phyloP scores from a whole-genome alignment of 1,140 invertebrate species.

The Brachionus paranguensis region DNA sequence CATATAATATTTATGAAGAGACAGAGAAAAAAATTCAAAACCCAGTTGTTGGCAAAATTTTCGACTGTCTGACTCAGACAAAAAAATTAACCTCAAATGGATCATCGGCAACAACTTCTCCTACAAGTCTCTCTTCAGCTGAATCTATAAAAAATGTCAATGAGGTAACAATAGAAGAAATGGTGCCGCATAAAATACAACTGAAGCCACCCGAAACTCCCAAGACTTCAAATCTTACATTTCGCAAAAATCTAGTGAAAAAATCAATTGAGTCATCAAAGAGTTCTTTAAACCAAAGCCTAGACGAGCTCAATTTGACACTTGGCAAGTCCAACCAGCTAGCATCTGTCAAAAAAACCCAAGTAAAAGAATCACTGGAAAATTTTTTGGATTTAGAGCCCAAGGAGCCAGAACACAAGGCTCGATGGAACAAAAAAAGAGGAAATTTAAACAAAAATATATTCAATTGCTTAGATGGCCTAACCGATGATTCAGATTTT shows the following conservation, averaged over 20 bases:
- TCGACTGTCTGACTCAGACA: not conserved
- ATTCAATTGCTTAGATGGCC: not conserved
- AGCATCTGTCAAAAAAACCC: not conserved
- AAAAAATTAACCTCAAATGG: conserved; percentile 30
- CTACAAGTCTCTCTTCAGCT: conserved; percentile 11
- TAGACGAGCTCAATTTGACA: not conserved
- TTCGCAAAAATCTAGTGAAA: conserved; percentile 5
- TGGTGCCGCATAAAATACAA: not conserved
- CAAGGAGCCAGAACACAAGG: not conserved
- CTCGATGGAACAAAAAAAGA: not conserved
- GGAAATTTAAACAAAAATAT: not conserved
- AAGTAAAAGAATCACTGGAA: not conserved
- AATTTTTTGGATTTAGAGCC: not conserved
- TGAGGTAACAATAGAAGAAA: not conserved
- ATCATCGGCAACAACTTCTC: not conserved
- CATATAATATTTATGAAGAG: conserved; percentile 32
- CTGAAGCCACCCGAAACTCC: conserved; percentile 20
- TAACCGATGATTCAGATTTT: not conserved
- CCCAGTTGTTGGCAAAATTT: not conserved
- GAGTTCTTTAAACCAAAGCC: not conserved
- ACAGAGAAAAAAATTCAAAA: not conserved
- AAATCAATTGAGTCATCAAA: not conserved
- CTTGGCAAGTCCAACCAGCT: not conserved
- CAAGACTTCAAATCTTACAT: conserved; percentile 13
- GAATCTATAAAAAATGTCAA: not conserved